Evolutionary conservation across 2,888 invertebrate genomes (phyloP).

Genomic region (Syrista parreyssii): DNA sequence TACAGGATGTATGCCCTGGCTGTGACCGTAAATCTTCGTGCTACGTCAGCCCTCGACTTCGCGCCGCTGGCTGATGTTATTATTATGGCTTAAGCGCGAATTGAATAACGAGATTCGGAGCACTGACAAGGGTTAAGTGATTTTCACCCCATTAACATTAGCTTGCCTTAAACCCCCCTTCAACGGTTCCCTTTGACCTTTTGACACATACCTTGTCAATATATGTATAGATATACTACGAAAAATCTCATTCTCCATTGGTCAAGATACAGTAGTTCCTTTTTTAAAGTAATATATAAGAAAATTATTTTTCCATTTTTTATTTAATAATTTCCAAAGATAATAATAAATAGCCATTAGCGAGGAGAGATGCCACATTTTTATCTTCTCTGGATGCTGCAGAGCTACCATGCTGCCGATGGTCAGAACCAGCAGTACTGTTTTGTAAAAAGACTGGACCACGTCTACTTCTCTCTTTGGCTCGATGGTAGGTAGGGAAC

Average conservation of each 20-base stretch:
- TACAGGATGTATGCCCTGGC: conserved; percentile 60
- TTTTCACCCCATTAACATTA: conserved; percentile 50
- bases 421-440: background rate
- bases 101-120: conserved; percentile 53
- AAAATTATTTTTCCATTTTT: background rate
- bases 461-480: background rate
- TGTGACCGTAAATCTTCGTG: conserved; percentile 59
- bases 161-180: background rate
- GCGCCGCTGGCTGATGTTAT: conserved; percentile 50
- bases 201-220: conserved; percentile 5
- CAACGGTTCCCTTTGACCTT: background rate
- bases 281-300: background rate
- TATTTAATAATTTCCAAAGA: background rate
- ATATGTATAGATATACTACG: background rate
- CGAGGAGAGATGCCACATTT: background rate
- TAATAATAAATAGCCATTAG: background rate
- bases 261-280: background rate
- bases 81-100: conserved; percentile 55
- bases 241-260: background rate
- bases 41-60: conserved; percentile 55
- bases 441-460: background rate
- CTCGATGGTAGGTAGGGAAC: conserved; percentile 14
- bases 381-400: background rate
- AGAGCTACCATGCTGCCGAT: too few species aligned
- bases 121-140: conserved; percentile 54